A percentile compares a stretch with the other conserved stretches of the same genome.
These are phyloP conservation scores for Acheta domesticus DNA, from an alignment of 2,888 invertebrate genomes.

Conservation along the genomic window DNA sequence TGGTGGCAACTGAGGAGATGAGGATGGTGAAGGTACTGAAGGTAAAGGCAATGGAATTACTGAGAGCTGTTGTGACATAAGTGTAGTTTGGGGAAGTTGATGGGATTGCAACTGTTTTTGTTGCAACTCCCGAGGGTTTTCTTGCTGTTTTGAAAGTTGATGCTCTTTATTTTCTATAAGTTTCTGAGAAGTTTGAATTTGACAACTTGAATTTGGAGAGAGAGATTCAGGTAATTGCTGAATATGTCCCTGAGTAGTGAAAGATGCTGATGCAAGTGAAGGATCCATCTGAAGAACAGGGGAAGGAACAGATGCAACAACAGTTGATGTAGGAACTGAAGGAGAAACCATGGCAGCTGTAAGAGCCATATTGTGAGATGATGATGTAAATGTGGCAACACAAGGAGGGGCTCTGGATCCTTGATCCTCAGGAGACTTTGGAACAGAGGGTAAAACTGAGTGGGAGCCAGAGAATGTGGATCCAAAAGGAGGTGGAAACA, in stretches of 20 bases:
- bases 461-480: conserved; percentile 46
- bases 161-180: conserved; percentile 20
- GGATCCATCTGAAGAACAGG: conserved; percentile 39
- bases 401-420: conserved; percentile 57
- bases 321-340: conserved; percentile 38
- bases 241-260: conserved; percentile 27
- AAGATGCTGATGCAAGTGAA: conserved; percentile 30
- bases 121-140: neutral
- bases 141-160: conserved; percentile 18
- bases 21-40: conserved; percentile 30
- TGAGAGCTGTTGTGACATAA: conserved; percentile 5
- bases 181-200: neutral
- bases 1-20: conserved; percentile 30
- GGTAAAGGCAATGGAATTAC: conserved; percentile 31
- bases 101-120: neutral
- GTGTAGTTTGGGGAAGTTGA: conserved; percentile 25
- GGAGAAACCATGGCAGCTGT: conserved; percentile 78
- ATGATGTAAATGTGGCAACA: conserved; percentile 75
- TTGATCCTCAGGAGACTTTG: conserved; percentile 54
- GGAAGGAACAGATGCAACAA: conserved; percentile 42
- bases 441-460: conserved; percentile 54
- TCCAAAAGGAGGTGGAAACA: conserved; percentile 60
- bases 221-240: conserved; percentile 28
- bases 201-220: conserved; percentile 24
- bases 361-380: conserved; percentile 75